Evolutionary conservation across 2,888 invertebrate species (phyloP).

Genomic region (Apoderus coryli): DNA sequence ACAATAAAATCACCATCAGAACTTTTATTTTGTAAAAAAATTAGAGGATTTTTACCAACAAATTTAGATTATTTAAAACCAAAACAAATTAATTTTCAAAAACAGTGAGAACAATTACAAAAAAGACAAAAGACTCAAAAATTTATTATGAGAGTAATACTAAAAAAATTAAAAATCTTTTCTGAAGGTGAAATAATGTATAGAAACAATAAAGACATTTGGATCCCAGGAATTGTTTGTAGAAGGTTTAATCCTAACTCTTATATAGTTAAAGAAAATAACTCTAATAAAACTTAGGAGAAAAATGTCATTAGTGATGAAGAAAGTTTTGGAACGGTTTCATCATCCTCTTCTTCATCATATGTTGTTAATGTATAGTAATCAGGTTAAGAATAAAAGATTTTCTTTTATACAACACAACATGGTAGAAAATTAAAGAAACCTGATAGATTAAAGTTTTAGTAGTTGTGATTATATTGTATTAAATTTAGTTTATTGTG

Average conservation of each 20-base stretch:
- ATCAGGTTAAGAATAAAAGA: too few species aligned
- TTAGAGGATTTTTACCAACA: conserved; percentile 9
- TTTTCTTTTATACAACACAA: too few species aligned
- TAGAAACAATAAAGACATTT: neutral
- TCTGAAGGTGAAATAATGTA: neutral
- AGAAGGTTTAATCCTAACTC: neutral
- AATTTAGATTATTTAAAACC: neutral
- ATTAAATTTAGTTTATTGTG: too few species aligned
- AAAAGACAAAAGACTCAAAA: conserved; percentile 8
- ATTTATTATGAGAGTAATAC: conserved; percentile 4
- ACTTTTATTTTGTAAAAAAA: conserved; percentile 19
- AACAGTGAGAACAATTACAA: neutral
- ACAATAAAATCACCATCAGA: too few species aligned
- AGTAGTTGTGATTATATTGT: too few species aligned
- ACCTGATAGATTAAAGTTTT: too few species aligned
- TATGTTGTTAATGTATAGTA: too few species aligned
- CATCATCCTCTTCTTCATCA: too few species aligned
- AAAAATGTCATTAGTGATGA: too few species aligned
- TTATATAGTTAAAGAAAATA: conserved; percentile 1
- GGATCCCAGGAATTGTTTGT: neutral
- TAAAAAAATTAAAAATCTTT: conserved; percentile 7
- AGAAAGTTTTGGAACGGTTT: too few species aligned
- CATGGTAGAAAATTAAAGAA: too few species aligned
- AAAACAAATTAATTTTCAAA: neutral
- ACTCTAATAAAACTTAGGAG: neutral